Conservation (phyloP, 2,888 invertebrate species). For the Limulus polyphemus region DNA sequence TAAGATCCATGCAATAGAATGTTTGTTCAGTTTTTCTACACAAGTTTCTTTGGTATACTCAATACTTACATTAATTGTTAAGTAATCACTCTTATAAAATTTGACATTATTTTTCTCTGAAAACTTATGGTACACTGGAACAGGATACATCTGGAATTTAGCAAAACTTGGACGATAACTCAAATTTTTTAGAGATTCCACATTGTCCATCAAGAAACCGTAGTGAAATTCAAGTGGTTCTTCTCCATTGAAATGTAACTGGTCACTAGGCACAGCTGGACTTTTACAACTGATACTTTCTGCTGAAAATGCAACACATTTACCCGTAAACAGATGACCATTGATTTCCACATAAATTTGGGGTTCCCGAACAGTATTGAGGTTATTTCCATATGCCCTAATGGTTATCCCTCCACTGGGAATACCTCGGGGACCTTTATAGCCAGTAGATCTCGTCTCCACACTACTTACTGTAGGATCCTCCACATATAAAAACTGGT, state of each 20-base stretch:
- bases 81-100: conserved; percentile 87
- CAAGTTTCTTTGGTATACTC: background rate
- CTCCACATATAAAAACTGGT: conserved; percentile 66
- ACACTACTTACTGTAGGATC: conserved; percentile 77
- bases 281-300: conserved; percentile 76
- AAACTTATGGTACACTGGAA: conserved; percentile 78
- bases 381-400: conserved; percentile 73
- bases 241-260: conserved; percentile 51
- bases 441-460: conserved; percentile 52
- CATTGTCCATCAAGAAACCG: conserved; percentile 93
- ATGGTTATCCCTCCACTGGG: conserved; percentile 86
- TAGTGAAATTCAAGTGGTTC: conserved; percentile 71
- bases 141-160: conserved; percentile 73
- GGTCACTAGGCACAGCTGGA: conserved; percentile 51
- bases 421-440: conserved; percentile 64
- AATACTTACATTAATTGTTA: conserved; percentile 68
- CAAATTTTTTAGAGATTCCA: conserved; percentile 60
- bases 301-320: conserved; percentile 54
- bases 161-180: conserved; percentile 51
- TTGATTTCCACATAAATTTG: conserved; percentile 85
- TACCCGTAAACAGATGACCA: conserved; percentile 59
- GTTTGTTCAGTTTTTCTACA: background rate
- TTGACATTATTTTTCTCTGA: conserved; percentile 64
- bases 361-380: conserved; percentile 80
- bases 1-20: too few species aligned